Evolutionary conservation across 2,113 vertebrate species (phyloP).

Genomic region (Lepisosteus osseus): DNA sequence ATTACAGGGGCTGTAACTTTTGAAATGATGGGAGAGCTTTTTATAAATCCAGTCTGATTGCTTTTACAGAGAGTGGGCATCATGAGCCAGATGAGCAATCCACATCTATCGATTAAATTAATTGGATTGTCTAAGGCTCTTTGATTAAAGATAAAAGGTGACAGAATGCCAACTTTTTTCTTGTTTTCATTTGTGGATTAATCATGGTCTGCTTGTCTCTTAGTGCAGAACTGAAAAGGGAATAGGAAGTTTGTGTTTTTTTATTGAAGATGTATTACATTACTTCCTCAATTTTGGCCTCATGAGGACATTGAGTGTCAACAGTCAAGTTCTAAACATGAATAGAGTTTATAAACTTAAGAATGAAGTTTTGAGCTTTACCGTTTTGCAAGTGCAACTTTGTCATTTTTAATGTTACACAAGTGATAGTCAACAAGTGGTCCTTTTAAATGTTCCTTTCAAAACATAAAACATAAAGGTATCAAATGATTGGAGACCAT

Average conservation of each 20-base stretch:
- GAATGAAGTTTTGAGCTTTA: too few species aligned
- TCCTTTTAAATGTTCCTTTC: too few species aligned
- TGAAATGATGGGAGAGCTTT: constrained; percentile 7
- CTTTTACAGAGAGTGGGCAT: constrained; percentile 1
- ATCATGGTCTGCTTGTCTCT: constrained; percentile 30
- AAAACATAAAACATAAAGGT: too few species aligned
- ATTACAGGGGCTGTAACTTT: constrained; percentile 1
- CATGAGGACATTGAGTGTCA: constrained; percentile 16
- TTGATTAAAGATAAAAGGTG: constrained; percentile 17
- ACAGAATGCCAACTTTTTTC: constrained; percentile 2
- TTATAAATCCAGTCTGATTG: constrained; percentile 19
- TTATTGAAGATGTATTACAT: constrained; percentile 30
- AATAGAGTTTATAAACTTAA: too few species aligned
- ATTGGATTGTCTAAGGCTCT: constrained; percentile 16
- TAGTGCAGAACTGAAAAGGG: constrained; percentile 27
- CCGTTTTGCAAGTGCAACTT: too few species aligned
- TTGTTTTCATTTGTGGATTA: not conserved
- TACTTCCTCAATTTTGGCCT: constrained; percentile 18
- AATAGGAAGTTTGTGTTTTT: constrained; percentile 25
- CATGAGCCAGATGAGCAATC: not conserved
- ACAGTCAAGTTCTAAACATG: too few species aligned
- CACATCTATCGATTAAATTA: constrained; percentile 19
- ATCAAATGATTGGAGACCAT: too few species aligned
- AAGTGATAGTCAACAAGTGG: too few species aligned
- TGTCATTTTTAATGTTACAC: too few species aligned